phyloP scores from a whole-genome alignment of 2,888 invertebrate species.

The Aporophyla nigra region DNA sequence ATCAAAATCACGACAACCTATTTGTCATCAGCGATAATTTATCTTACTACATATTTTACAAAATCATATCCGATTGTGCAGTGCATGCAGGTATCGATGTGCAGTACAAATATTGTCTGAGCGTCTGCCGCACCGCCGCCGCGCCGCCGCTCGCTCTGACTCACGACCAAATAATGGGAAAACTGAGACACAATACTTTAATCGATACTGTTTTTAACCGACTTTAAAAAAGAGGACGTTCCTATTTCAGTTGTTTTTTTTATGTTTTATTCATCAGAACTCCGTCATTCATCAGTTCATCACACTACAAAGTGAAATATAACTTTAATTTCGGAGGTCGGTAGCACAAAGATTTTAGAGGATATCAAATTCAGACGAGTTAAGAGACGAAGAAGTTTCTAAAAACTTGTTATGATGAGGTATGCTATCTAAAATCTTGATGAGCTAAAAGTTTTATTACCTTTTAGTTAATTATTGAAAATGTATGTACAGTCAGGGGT shows the following conservation, averaged over 20 bases:
- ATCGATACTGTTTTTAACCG: slow-evolving; percentile 30
- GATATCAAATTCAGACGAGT: neutral
- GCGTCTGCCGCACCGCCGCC: slow-evolving; percentile 71
- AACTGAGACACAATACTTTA: slow-evolving; percentile 32
- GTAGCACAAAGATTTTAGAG: neutral
- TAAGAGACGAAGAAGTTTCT: too few relatives aligned
- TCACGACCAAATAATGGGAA: slow-evolving; percentile 60
- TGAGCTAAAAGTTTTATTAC: too few relatives aligned
- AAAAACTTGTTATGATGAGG: neutral
- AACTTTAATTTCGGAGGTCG: too few relatives aligned
- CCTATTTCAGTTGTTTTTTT: too few relatives aligned
- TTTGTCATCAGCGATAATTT: neutral
- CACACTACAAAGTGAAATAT: too few relatives aligned
- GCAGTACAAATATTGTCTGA: slow-evolving; percentile 79
- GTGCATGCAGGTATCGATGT: slow-evolving; percentile 55
- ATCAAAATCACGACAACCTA: neutral
- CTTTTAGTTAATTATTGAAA: neutral
- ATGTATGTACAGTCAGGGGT: neutral
- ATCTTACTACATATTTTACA: slow-evolving; percentile 2
- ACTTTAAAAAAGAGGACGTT: too few relatives aligned
- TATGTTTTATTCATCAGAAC: too few relatives aligned
- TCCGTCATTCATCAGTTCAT: too few relatives aligned
- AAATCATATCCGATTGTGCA: slow-evolving; percentile 54
- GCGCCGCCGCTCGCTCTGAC: slow-evolving; percentile 57
- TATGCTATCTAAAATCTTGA: neutral